These are phyloP conservation scores for Bergia puertoricense DNA, from an alignment of 92 coral and sea anemone genomes.

Conservation along the genomic window DNA sequence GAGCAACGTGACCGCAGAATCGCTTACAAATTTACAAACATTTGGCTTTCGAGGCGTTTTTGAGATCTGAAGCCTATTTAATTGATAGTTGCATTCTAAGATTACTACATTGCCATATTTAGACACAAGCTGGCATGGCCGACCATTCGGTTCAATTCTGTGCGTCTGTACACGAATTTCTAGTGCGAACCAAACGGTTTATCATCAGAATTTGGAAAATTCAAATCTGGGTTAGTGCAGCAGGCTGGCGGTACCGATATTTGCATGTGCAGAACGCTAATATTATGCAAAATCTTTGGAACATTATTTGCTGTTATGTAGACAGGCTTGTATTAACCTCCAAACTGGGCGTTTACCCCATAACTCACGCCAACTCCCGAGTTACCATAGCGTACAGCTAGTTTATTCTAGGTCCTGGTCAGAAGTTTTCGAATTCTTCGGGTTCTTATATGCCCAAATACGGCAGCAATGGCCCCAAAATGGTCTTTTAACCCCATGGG, in stretches of 20 bases:
- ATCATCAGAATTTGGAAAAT: background rate
- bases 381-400: background rate
- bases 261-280: background rate
- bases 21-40: slow-evolving; percentile 3
- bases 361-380: slow-evolving; percentile 29
- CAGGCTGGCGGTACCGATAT: background rate
- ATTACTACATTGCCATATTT: slow-evolving; percentile 39
- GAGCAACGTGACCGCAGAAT: slow-evolving; percentile 7
- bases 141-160: background rate
- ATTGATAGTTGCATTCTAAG: slow-evolving; percentile 40
- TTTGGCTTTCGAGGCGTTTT: slow-evolving; percentile 40
- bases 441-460: slow-evolving; percentile 18
- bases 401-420: slow-evolving; percentile 17
- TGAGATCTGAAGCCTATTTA: slow-evolving; percentile 16
- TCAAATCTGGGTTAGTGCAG: background rate
- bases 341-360: slow-evolving; percentile 58
- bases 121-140: slow-evolving; percentile 15
- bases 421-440: slow-evolving; percentile 35
- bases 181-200: background rate
- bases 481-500: slow-evolving; percentile 11
- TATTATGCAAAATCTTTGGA: slow-evolving; percentile 27
- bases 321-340: background rate
- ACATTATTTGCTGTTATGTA: background rate
- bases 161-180: slow-evolving; percentile 40
- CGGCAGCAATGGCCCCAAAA: slow-evolving; percentile 24